A percentile compares a stretch with the other conserved stretches of the same genome.
Conservation (phyloP, 2,888 invertebrate species). For the Bombylius discolor region DNA sequence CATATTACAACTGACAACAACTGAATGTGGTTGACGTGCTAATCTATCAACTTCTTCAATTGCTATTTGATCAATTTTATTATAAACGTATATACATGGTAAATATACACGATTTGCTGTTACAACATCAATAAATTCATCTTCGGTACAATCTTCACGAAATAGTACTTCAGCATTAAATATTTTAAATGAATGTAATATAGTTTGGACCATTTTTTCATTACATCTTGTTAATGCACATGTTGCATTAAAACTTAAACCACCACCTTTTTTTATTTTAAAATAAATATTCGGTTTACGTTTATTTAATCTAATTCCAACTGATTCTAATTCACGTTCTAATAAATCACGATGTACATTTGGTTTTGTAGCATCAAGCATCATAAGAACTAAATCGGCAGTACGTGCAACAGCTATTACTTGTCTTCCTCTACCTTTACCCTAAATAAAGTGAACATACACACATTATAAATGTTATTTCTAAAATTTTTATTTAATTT, state of each 20-base stretch:
- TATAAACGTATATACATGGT: slow-evolving; percentile 96
- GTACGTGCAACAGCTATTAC: slow-evolving; percentile 98
- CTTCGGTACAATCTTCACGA: slow-evolving; percentile 87
- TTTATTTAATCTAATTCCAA: slow-evolving; percentile 94
- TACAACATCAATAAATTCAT: slow-evolving; percentile 97
- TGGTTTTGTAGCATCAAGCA: slow-evolving; percentile 98
- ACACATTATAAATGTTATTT: not conserved
- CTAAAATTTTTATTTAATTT: not conserved
- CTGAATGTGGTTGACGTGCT: slow-evolving; percentile 73
- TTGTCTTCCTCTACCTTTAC: slow-evolving; percentile 82
- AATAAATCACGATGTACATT: slow-evolving; percentile 86
- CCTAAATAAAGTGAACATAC: slow-evolving; percentile 32
- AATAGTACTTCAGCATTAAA: slow-evolving; percentile 93
- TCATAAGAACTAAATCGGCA: slow-evolving; percentile 95
- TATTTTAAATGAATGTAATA: slow-evolving; percentile 96
- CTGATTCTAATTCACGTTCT: slow-evolving; percentile 91
- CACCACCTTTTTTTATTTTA: slow-evolving; percentile 92
- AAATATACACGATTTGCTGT: slow-evolving; percentile 90
- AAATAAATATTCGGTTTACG: slow-evolving; percentile 95
- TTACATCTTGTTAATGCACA: slow-evolving; percentile 84
- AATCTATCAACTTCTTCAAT: slow-evolving; percentile 96
- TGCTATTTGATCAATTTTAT: slow-evolving; percentile 99
- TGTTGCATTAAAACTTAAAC: slow-evolving; percentile 92
- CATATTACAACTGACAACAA: slow-evolving; percentile 98
- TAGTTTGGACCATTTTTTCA: slow-evolving; percentile 95